Evolutionary conservation across 2,113 vertebrate species (phyloP), one percentile per base, ranked within the genome.

Genomic region (Stigmatopora argus): DNA sequence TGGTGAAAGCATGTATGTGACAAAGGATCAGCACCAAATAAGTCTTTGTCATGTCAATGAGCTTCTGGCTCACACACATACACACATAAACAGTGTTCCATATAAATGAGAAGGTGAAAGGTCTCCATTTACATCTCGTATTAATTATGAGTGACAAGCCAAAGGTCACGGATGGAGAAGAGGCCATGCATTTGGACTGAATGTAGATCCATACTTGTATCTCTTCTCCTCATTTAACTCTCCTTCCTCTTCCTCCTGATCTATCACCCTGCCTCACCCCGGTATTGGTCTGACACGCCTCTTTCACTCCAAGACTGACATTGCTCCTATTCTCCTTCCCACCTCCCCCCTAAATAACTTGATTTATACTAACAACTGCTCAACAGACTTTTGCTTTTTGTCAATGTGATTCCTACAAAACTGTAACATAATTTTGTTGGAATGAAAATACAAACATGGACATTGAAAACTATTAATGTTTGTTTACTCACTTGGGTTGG

Each of bases 21-120:
- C 87, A 87, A 89, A 89, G 83, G 85, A 85, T 77, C 58, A 60
- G 66, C 69, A 78, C 68, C 65, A 78, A 80, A 79, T 77, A 79
- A 83, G 87, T 80, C 78, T 81, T 66, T 83, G 83, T 78, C 86
- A 84, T 84, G 76, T 84, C 85, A 87, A 87, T 86, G 85, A 88
- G 83, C 68, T 38, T 68, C 75, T 46, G 72, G 55, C 76, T 52
- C 69, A 69, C 71, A 76, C 77, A 75, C 81, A 45, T 80, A 69
- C 75, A 72, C 75, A 80, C 71, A 83, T 61, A 85, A 66, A 85
- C 75, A 82, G 79, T 71, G 78, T 19, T 84, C 85, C 87, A 90
- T 90, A 89, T 89, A 83, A 90, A 90, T 90, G 87, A 89, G 87
- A 82, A 79, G 89, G 89, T 90, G 85, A 90, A 90, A 90, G 89